Percentiles rank a stretch among this genome's conserved stretches.
phyloP scores from a whole-genome alignment of 2,797 vertebrate species.

The Clarias laeviceps region DNA sequence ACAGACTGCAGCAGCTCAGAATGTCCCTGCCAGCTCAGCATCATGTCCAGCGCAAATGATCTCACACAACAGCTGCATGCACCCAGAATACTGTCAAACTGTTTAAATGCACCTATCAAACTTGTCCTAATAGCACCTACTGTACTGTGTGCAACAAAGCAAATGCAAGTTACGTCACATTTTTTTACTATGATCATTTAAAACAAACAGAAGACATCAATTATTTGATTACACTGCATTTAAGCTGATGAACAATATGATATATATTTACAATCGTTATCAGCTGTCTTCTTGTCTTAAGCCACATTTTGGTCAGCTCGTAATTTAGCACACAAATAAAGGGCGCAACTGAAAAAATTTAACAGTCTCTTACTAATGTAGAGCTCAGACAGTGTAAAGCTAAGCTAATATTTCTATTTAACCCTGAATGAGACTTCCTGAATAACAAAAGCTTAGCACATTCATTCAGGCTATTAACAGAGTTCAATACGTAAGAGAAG shows the following conservation, averaged over 20 bases:
- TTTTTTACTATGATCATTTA: neutral
- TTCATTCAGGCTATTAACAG: constrained; percentile 36
- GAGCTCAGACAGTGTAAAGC: constrained; percentile 43
- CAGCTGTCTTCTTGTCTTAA: neutral
- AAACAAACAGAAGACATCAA: neutral
- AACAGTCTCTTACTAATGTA: constrained; percentile 43
- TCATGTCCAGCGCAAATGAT: constrained; percentile 72
- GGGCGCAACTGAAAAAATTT: neutral
- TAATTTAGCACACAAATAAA: constrained; percentile 37
- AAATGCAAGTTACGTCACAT: neutral
- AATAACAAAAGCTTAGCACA: constrained; percentile 66
- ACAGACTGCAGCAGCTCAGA: constrained; percentile 67
- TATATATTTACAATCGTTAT: neutral
- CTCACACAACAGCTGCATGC: constrained; percentile 74
- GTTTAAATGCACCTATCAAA: constrained; percentile 61
- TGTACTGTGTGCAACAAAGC: neutral
- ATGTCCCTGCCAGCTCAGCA: constrained; percentile 80
- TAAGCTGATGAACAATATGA: neutral
- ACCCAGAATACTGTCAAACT: constrained; percentile 73
- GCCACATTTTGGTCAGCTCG: constrained; percentile 25
- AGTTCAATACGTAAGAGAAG: neutral
- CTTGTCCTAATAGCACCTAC: constrained; percentile 8
- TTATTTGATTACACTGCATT: neutral
- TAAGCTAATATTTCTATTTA: constrained; percentile 34
- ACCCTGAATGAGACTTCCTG: constrained; percentile 17